Evolutionary conservation across 1,140 invertebrate species (phyloP), one percentile per base, ranked within the genome.

Genomic region (Temnothorax longispinosus): DNA sequence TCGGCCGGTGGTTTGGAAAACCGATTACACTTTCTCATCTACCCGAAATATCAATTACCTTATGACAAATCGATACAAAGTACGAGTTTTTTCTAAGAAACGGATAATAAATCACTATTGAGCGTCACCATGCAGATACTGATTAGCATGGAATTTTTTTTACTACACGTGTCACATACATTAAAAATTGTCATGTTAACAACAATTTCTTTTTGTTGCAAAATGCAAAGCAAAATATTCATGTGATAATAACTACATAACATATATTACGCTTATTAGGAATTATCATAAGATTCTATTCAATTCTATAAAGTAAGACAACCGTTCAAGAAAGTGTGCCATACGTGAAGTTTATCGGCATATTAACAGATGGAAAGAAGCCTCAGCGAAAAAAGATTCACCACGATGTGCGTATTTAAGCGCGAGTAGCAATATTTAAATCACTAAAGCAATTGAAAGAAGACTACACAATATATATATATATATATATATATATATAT

Each of bases 301-400:
- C 71, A 72, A 86, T 91, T 90, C 87, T 88, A 87, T 27, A 90
- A 91, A 90, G 47, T 87, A 88, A 72, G 38, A 47, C 32, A 85
- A 52, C 10, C n/a, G 8, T n/a, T 71, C 5, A 78, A 21, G 87
- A 88, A 92, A 92, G 90, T 89, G 44, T 92, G 87, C 41, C 90
- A 54, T 67, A 38, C 38, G 52, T 64, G 77, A 74, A 65, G 38
- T 54, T 74, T 58, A n/a, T 54, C 13, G 2, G 35, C 8, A 38
- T 44, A 27, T 27, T 27, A 18, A 82, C 65, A 71, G n/a, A 86
- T 38, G 54, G 10, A 32, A 65, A 35, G 58, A 81, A 60, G 21
- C n/a, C 38, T 81, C 18, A 47, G 54, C 15, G 5, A 1, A 47
- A n/a, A 65, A 82, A 44, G 32, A 38, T 58, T 44, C n/a, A 44